Evolutionary conservation across 2,888 invertebrate species (phyloP), one percentile per base, ranked within the genome.

Genomic region (Cephus sareptanus): DNA sequence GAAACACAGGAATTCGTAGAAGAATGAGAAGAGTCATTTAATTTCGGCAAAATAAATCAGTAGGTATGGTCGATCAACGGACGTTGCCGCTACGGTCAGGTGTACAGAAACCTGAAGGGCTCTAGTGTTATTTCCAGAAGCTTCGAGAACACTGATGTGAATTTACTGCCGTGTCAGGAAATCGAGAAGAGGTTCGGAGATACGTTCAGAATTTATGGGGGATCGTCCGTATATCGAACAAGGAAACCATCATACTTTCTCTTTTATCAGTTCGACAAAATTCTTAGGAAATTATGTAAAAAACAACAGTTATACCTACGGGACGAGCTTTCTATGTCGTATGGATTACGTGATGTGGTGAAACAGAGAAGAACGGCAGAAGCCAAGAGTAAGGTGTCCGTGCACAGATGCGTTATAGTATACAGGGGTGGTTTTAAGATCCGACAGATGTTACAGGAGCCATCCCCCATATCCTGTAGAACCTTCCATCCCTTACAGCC

Each of bases 401-500:
- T 56, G 77, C 69, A 75, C 78, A 75, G 77, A 71, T 76, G 74
- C 75, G 76, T 56, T 56, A 9, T 56, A 56, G 56, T 56, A 23
- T 23, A 56, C 23, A 74, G 81, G 78, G 82, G 81, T 77, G 81
- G 77, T 79, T 77, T 83, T 77, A 80, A 80, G 84, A 85, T 85
- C 84, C 75, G 79, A 40, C 87, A 86, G 87, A 87, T 87, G 87
- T 86, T 86, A 84, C 86, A 85, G 76, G 74, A 69, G 77, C 76
- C 80, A 73, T 73, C 81, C 76, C 79, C 70, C 31, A 56, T 23
- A 56, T 56, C 56, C 56, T 23, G 9, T 56, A 56, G 56, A 56
- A 56, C 23, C 56, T 56, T 56, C 56, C 15, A 71, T 56, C 80
- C 75, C 40, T 77, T 79, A 78, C 80, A 73, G 80, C 83, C 83